Evolutionary conservation across 2,888 invertebrate species (phyloP).

Genomic region (Ophonus ardosiacus): DNA sequence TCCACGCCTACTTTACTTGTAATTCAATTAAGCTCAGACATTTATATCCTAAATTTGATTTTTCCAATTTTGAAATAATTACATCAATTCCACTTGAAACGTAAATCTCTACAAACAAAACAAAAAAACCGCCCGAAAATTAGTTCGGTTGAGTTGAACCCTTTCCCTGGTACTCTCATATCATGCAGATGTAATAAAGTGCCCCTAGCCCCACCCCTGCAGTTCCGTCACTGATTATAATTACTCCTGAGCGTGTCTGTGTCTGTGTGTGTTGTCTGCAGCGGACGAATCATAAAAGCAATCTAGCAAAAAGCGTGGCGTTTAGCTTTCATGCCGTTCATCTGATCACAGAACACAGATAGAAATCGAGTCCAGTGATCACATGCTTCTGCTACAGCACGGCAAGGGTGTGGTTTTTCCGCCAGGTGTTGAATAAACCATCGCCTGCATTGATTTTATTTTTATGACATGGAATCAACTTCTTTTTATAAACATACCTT

Average conservation of each 20-base stretch:
- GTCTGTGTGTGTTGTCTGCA: conserved; percentile 6
- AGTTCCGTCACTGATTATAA: conserved; percentile 41
- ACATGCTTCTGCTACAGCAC: neutral
- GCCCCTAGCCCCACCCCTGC: conserved; percentile 1
- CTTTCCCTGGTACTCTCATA: conserved; percentile 2
- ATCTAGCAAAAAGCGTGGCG: conserved; percentile 55
- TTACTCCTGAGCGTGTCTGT: conserved; percentile 40
- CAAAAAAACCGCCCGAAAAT: neutral
- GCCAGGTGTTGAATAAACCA: neutral
- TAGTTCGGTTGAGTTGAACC: neutral
- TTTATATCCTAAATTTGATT: neutral
- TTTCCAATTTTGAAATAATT: neutral
- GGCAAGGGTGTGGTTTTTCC: neutral
- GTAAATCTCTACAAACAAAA: neutral
- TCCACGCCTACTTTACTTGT: neutral
- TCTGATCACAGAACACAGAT: neutral
- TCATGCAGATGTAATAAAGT: conserved; percentile 56
- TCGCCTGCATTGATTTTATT: neutral
- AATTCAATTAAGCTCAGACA: neutral
- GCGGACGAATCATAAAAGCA: conserved; percentile 50
- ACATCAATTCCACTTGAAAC: neutral
- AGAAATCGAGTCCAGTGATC: conserved; percentile 4
- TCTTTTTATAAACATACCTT: no score
- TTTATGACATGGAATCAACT: no score
- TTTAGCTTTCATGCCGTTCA: conserved; percentile 35